Evolutionary conservation across 2,888 invertebrate genomes (phyloP).

Genomic region (Luffia ferchaultella): DNA sequence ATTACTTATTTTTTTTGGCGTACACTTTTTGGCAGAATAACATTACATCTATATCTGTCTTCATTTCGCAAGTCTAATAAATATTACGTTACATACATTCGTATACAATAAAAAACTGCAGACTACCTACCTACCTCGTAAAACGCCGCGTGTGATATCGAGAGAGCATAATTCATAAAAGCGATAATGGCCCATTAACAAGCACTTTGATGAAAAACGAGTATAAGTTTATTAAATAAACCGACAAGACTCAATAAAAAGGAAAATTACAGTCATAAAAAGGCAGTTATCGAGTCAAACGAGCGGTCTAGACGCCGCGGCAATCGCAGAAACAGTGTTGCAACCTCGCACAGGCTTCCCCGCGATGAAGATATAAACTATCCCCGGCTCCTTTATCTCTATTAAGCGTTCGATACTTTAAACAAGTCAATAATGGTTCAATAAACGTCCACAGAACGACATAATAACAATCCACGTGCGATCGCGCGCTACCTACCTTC

Average conservation of each 20-base stretch:
- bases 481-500: slow-evolving; percentile 33
- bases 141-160: not conserved
- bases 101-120: not conserved
- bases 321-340: slow-evolving; percentile 4
- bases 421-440: slow-evolving; percentile 64
- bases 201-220: not conserved
- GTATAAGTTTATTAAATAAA: slow-evolving; percentile 14
- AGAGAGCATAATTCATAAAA: not conserved
- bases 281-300: slow-evolving; percentile 28
- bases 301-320: slow-evolving; percentile 36
- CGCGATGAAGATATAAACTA: slow-evolving; percentile 56
- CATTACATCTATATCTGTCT: too few relatives aligned
- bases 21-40: too few relatives aligned
- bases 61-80: too few relatives aligned
- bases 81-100: too few relatives aligned
- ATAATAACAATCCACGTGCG: slow-evolving; percentile 62
- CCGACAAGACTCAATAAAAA: slow-evolving; percentile 38
- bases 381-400: slow-evolving; percentile 56
- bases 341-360: slow-evolving; percentile 27
- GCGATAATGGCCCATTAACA: not conserved
- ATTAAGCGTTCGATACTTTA: slow-evolving; percentile 61
- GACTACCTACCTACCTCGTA: not conserved
- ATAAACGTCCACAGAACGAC: slow-evolving; percentile 61
- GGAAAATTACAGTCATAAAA: slow-evolving; percentile 55
- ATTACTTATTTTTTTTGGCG: not conserved